These are phyloP conservation scores for Acanthochromis polyacanthus DNA, from an alignment of 2,113 vertebrate genomes.

Conservation along the genomic window DNA sequence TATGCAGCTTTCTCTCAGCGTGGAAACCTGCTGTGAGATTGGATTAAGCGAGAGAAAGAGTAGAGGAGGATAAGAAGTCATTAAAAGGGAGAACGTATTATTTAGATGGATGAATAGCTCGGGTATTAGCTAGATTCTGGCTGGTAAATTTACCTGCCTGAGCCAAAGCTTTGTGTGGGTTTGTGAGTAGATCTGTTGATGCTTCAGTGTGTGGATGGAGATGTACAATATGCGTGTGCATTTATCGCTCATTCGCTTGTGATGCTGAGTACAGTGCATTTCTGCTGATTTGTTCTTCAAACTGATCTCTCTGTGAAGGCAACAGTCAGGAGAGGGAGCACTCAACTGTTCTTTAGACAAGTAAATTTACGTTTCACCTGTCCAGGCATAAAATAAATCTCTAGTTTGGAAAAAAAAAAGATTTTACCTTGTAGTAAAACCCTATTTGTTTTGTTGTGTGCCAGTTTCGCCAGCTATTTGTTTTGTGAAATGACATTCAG, in stretches of 20 bases:
- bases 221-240: slow-evolving; percentile 49
- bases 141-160: slow-evolving; percentile 51
- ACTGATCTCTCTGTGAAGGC: slow-evolving; percentile 56
- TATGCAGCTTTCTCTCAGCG: slow-evolving; percentile 46
- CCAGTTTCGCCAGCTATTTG: too few species aligned
- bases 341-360: background rate
- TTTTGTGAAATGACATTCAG: too few species aligned
- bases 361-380: too few species aligned
- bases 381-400: too few species aligned
- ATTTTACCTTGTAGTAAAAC: too few species aligned
- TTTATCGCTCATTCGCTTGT: slow-evolving; percentile 51
- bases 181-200: slow-evolving; percentile 36
- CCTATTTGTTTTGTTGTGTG: too few species aligned
- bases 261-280: slow-evolving; percentile 59
- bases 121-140: slow-evolving; percentile 47
- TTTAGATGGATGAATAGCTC: slow-evolving; percentile 58
- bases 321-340: slow-evolving; percentile 48
- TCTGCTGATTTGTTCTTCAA: slow-evolving; percentile 68
- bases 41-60: slow-evolving; percentile 46
- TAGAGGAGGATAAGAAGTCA: slow-evolving; percentile 56
- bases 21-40: slow-evolving; percentile 64
- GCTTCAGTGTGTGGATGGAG: slow-evolving; percentile 22
- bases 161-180: slow-evolving; percentile 43
- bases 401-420: too few species aligned
- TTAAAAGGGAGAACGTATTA: slow-evolving; percentile 47